These are phyloP conservation scores for Cheilosia grossa DNA, from an alignment of 2,888 invertebrate genomes.

Conservation along the genomic window DNA sequence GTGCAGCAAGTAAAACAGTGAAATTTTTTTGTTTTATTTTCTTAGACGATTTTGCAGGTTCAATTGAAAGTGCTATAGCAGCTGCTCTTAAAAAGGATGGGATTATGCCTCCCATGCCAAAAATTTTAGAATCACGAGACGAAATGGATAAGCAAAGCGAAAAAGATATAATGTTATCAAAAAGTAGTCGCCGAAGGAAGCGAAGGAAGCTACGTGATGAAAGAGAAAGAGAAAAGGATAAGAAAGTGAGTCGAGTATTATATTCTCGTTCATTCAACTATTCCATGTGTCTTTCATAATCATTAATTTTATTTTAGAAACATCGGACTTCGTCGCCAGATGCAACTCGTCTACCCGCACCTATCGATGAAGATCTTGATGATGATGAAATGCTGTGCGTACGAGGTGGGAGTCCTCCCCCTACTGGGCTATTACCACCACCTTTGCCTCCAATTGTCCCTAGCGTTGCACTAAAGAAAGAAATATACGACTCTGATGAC, in stretches of 20 bases:
- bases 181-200: constrained; percentile 80
- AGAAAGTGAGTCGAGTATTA: constrained; percentile 69
- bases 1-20: neutral
- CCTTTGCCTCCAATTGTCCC: constrained; percentile 78
- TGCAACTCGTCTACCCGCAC: constrained; percentile 79
- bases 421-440: constrained; percentile 75
- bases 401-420: constrained; percentile 89
- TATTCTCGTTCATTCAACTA: neutral
- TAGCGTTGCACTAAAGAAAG: constrained; percentile 76
- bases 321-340: constrained; percentile 73
- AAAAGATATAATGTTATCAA: constrained; percentile 44
- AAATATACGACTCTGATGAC: constrained; percentile 85
- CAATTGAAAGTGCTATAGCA: constrained; percentile 90
- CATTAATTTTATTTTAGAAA: constrained; percentile 63
- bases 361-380: constrained; percentile 85
- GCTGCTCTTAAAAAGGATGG: constrained; percentile 89
- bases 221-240: constrained; percentile 79
- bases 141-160: constrained; percentile 85
- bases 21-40: neutral
- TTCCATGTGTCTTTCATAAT: neutral
- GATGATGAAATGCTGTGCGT: constrained; percentile 92
- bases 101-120: constrained; percentile 81
- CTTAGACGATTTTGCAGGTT: constrained; percentile 90
- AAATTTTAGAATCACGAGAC: constrained; percentile 84
- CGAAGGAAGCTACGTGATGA: constrained; percentile 81